Percentiles rank a stretch among this genome's conserved stretches.
Evolutionary conservation across 2,888 invertebrate genomes (phyloP).

Genomic region (Agonopterix alstromeriana): DNA sequence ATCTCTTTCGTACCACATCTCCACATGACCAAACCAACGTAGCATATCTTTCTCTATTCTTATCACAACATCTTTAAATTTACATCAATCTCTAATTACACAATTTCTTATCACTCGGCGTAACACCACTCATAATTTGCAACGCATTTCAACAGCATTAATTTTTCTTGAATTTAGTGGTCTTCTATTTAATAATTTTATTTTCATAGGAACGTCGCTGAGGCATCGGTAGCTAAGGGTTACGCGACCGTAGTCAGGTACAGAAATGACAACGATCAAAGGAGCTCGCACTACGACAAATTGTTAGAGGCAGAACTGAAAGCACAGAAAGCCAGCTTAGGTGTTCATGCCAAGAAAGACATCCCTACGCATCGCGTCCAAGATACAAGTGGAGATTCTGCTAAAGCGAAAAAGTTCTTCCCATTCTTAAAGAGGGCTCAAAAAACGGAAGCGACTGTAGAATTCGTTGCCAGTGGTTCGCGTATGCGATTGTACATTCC

Average conservation of each 20-base stretch:
- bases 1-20: no score
- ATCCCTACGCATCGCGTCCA: constrained; percentile 88
- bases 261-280: constrained; percentile 96
- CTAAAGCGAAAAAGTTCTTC: constrained; percentile 93
- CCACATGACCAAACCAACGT: no score
- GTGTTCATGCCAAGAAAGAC: constrained; percentile 93
- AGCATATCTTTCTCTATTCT: no score
- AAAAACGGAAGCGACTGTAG: constrained; percentile 93
- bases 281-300: constrained; percentile 95
- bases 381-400: constrained; percentile 89
- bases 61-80: no score
- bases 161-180: no score
- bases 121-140: no score
- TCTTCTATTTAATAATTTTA: not conserved
- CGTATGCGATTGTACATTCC: constrained; percentile 95
- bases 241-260: constrained; percentile 95
- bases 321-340: constrained; percentile 88
- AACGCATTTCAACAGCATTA: no score
- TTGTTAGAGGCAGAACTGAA: constrained; percentile 94
- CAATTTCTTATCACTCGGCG: no score
- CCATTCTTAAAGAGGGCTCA: constrained; percentile 95
- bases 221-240: constrained; percentile 94
- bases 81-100: no score
- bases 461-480: constrained; percentile 98
- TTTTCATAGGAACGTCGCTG: constrained; percentile 88